Evolutionary conservation across 2,113 vertebrate genomes (phyloP).

Genomic region (Labeo rohita): DNA sequence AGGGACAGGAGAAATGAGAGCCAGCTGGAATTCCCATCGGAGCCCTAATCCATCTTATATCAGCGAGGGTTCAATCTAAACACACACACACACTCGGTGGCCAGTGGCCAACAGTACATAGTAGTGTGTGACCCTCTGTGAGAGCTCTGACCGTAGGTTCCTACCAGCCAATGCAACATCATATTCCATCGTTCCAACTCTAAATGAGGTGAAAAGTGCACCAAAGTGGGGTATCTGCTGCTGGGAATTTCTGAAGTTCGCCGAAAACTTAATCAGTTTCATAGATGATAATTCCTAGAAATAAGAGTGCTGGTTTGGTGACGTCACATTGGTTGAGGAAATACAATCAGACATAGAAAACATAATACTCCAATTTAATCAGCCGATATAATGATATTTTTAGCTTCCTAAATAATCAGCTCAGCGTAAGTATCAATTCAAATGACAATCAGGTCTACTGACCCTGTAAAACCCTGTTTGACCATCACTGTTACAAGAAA

Average conservation of each 20-base stretch:
- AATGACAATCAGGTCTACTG: neutral
- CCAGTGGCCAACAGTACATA: constrained; percentile 37
- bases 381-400: constrained; percentile 14
- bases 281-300: constrained; percentile 28
- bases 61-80: constrained; percentile 43
- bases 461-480: neutral
- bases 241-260: neutral
- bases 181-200: neutral
- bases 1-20: constrained; percentile 37
- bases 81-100: constrained; percentile 24
- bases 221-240: neutral
- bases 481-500: neutral
- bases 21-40: constrained; percentile 41
- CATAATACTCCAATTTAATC: neutral
- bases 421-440: neutral
- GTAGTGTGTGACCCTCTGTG: constrained; percentile 37
- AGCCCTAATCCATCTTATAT: constrained; percentile 37
- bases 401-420: constrained; percentile 9
- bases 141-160: constrained; percentile 27
- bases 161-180: constrained; percentile 12
- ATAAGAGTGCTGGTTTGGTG: neutral
- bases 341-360: neutral
- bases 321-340: neutral
- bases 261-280: constrained; percentile 4
- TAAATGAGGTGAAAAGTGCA: constrained; percentile 48